Base-by-base conservation (phyloP, 2,113 vertebrate species). In the Dasyprocta punctata region DNA sequence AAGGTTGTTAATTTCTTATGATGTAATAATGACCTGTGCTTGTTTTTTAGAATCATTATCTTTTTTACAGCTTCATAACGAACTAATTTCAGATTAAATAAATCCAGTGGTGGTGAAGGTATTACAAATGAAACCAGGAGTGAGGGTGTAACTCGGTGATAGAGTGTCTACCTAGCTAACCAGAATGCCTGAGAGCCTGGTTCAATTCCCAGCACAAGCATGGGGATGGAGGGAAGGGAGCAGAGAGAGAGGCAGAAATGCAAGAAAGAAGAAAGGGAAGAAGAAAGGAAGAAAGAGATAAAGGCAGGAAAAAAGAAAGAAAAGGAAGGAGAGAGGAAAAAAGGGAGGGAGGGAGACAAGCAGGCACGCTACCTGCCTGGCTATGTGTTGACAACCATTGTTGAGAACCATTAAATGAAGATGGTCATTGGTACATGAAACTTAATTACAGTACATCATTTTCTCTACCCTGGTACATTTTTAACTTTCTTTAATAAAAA, bases 401-500 rank as follows among this genome's bases (percentile, higher is more conserved):
- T 26, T 61, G 24, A 61, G 54, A 61, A 61, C 36, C 82, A 7
- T 87, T 88, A 87, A 86, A 78, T 47, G 44, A 89, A 94, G 8
- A 2, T 89, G 26, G 28, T 82, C 33, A 86, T 41, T 14, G 22
- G 20, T 24, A 75, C 44, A 44, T 9, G 75, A 86, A 47, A 30
- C 47, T 73, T 86, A 8, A 94, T 85, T 96, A 71, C n/a, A 38
- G n/a, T 63, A 86, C 19, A 65, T 26, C 38, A 87, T 30, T 92
- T 73, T 73, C 73, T 85, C 75, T 92, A 63, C 58, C 49, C 8
- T 80, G 11, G 14, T 36, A 41, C 61, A 28, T 82, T 89, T 89
- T 22, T 52, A 69, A n/a, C 94, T 91, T 96, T 94, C 52, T 52
- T 22, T n/a, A 65, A 81, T 61, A 54, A 44, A 88, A 96, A 92